Percentiles rank a stretch among this genome's conserved stretches.
These are phyloP conservation scores for Catajapyx aquilonaris DNA, from an alignment of 1,140 invertebrate genomes.

Conservation along the genomic window DNA sequence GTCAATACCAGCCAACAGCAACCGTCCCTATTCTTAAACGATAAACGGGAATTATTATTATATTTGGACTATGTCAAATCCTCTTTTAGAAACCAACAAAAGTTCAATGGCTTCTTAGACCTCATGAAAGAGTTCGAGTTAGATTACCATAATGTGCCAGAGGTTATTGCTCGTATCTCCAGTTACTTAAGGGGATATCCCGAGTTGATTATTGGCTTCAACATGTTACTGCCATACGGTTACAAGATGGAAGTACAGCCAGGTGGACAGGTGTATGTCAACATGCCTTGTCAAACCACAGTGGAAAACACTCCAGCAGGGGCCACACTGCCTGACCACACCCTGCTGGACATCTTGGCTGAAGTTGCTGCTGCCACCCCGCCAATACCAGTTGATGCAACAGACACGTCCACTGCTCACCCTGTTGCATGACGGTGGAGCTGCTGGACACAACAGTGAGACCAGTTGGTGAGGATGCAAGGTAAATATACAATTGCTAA, in stretches of 20 bases:
- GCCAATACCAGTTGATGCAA: slow-evolving; percentile 12
- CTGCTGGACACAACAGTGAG: too few species aligned
- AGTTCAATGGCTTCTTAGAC: slow-evolving; percentile 98
- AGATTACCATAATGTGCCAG: slow-evolving; percentile 95
- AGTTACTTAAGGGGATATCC: slow-evolving; percentile 93
- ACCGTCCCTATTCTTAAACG: slow-evolving; percentile 59
- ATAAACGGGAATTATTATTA: slow-evolving; percentile 93
- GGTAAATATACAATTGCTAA: too few species aligned
- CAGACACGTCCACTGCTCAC: slow-evolving; percentile 10
- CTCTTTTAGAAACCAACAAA: slow-evolving; percentile 93
- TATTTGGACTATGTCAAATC: slow-evolving; percentile 97
- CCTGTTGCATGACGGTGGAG: too few species aligned
- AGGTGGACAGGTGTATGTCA: slow-evolving; percentile 70
- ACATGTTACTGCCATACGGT: slow-evolving; percentile 94
- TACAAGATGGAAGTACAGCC: slow-evolving; percentile 96
- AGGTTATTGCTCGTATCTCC: slow-evolving; percentile 91
- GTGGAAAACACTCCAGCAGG: slow-evolving; percentile 18
- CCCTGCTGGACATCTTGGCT: slow-evolving; percentile 6
- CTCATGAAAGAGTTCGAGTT: slow-evolving; percentile 99
- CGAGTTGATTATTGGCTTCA: slow-evolving; percentile 96
- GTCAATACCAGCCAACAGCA: slow-evolving; percentile 16
- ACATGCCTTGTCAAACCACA: slow-evolving; percentile 51
- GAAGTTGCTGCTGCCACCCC: slow-evolving; percentile 2
- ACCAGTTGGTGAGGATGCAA: too few species aligned
- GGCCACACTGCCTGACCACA: slow-evolving; percentile 19